Evolutionary conservation across 2,888 invertebrate genomes (phyloP).

Genomic region (Melinaea marsaeus): DNA sequence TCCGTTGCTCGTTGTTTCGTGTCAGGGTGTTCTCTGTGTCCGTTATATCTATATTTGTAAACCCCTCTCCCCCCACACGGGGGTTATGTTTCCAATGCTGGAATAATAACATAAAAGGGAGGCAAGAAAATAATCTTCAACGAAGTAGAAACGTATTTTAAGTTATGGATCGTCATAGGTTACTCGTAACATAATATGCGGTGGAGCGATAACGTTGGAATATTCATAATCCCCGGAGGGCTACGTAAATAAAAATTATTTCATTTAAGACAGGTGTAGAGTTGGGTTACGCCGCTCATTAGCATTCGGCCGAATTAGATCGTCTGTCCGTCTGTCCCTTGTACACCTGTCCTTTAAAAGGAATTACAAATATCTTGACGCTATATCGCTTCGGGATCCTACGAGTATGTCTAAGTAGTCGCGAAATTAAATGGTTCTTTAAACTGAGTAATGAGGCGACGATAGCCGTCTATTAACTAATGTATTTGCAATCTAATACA

Average conservation of each 20-base stretch:
- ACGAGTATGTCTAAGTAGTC: constrained; percentile 46
- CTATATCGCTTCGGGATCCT: constrained; percentile 60
- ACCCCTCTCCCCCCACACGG: too few relatives aligned
- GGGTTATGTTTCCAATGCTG: too few relatives aligned
- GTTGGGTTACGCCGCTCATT: constrained; percentile 69
- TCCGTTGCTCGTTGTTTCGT: too few relatives aligned
- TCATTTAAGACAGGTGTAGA: constrained; percentile 70
- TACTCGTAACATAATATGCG: constrained; percentile 66
- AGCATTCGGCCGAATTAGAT: constrained; percentile 68
- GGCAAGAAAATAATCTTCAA: constrained; percentile 17
- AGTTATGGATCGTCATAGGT: constrained; percentile 60
- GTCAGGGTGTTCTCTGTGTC: too few relatives aligned
- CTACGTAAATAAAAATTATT: constrained; percentile 72
- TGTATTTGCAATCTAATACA: neutral
- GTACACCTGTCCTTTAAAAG: constrained; percentile 62
- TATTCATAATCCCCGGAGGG: constrained; percentile 70
- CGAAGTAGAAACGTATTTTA: constrained; percentile 36
- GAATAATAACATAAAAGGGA: neutral
- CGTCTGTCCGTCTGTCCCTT: constrained; percentile 44
- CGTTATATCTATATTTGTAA: too few relatives aligned
- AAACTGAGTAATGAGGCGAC: constrained; percentile 14
- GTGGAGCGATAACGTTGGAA: constrained; percentile 56
- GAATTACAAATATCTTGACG: constrained; percentile 53
- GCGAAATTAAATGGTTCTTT: constrained; percentile 33
- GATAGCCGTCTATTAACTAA: constrained; percentile 12